Evolutionary conservation across 1,140 invertebrate genomes (phyloP).

Genomic region (Harpegnathos saltator): DNA sequence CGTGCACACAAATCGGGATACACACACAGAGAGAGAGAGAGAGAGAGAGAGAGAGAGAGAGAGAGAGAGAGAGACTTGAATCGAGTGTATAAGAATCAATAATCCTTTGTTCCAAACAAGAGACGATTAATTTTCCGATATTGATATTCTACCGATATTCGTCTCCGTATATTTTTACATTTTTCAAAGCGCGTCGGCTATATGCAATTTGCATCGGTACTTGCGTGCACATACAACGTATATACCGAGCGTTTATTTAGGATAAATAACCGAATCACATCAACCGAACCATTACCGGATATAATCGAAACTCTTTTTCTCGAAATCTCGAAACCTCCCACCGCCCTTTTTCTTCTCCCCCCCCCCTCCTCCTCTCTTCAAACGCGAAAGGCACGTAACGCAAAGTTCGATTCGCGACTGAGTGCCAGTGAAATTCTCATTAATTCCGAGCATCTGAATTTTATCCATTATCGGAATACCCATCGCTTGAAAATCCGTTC

Average conservation of each 20-base stretch:
- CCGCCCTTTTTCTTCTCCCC: too few relatives aligned
- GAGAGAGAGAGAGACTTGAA: not conserved
- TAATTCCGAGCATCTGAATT: slow-evolving; percentile 38
- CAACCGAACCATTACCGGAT: too few relatives aligned
- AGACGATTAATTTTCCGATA: slow-evolving; percentile 48
- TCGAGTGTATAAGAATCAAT: slow-evolving; percentile 58
- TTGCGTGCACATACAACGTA: not conserved
- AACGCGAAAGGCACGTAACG: slow-evolving; percentile 11
- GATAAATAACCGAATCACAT: slow-evolving; percentile 19
- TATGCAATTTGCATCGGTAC: slow-evolving; percentile 7
- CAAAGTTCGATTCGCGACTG: not conserved
- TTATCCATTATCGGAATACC: slow-evolving; percentile 37
- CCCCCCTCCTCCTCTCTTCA: not conserved
- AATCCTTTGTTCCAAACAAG: slow-evolving; percentile 39
- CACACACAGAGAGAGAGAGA: not conserved
- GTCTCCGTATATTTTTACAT: not conserved
- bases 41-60: not conserved
- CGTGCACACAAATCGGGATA: not conserved
- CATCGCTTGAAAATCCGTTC: slow-evolving; percentile 19
- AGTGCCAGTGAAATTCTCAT: slow-evolving; percentile 23
- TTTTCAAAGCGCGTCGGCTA: slow-evolving; percentile 8
- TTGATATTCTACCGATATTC: slow-evolving; percentile 38
- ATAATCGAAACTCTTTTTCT: slow-evolving; percentile 10
- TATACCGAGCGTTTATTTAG: not conserved
- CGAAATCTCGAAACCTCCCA: too few relatives aligned